These are phyloP conservation scores for Micronisus gabar DNA, from an alignment of 2,113 vertebrate species.

Conservation along the genomic window DNA sequence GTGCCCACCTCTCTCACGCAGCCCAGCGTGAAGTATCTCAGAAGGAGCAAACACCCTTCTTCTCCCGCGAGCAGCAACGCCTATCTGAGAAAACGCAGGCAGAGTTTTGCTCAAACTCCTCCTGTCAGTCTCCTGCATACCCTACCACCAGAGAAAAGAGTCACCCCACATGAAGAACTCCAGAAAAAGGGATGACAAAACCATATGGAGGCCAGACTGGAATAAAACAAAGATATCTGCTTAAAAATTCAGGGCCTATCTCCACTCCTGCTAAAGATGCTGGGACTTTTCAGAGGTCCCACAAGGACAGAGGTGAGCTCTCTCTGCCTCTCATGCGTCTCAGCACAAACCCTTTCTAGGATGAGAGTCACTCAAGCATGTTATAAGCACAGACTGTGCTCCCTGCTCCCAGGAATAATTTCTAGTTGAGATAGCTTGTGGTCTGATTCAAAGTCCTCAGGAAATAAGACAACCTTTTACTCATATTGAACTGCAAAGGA, in stretches of 20 bases:
- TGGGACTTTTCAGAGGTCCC: not conserved
- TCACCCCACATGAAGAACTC: not conserved
- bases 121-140: not conserved
- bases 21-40: not conserved
- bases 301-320: not conserved
- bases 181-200: not conserved
- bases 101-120: not conserved
- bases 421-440: not conserved
- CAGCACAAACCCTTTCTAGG: not conserved
- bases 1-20: not conserved
- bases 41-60: not conserved
- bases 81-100: not conserved
- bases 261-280: not conserved
- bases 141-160: not conserved
- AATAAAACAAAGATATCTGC: not conserved
- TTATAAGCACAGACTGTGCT: not conserved
- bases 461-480: not conserved
- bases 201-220: fast-evolving
- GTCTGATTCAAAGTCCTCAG: not conserved
- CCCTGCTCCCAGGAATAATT: not conserved
- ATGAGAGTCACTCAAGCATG: not conserved
- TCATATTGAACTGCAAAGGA: fast-evolving
- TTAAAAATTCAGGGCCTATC: not conserved
- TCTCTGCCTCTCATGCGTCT: not conserved
- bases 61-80: not conserved